Base-by-base conservation (phyloP, 2,888 invertebrate species). In the Parnassius smintheus region DNA sequence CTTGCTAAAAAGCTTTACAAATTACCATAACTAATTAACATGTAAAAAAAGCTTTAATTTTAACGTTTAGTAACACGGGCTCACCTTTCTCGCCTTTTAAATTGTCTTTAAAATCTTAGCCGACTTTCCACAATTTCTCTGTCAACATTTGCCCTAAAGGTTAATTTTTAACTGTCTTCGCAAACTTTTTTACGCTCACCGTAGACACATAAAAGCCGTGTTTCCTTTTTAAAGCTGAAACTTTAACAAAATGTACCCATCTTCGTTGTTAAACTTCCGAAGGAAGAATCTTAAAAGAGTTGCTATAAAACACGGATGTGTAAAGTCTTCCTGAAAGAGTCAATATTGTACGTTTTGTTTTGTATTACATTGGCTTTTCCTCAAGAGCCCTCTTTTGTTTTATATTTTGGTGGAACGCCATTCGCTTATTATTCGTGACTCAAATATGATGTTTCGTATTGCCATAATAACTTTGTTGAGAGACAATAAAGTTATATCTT, bases 191-290 rank as follows among this genome's bases (percentile, higher is more conserved):
- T 22, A 48, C 54, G 35, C 48, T 25, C 50, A 22, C 50, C 55
- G 50, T 55, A 45, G 25, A 25, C 44, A 64, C 18, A 51, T 59
- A 62, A 67, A 65, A 62, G 60, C 55, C 58, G 48, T 63, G 62
- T 65, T 60, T 65, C 66, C 61, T 65, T 67, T 68, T 67, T 65
- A 25, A 50, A 50, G 50, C 50, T 60, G 61, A 62, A 67, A 62
- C 61, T 64, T 61, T 61, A 68, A 67, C 62, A 55, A 64, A 66
- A 66, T 58, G 55, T 48, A 65, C 58, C 61, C n/a, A 50, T 64
- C 56, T 59, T 13, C 49, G 49, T 46, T 51, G 45, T 59, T 25
- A 53, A 66, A 67, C 48, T 65, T 65, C 35, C 48, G 35, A 7
- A 41, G 42, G 55, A 56, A 55, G 61, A 12, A 50, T 55, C 61